phyloP scores from a whole-genome alignment of 2,113 vertebrate species.

The Chrysochloris asiatica region DNA sequence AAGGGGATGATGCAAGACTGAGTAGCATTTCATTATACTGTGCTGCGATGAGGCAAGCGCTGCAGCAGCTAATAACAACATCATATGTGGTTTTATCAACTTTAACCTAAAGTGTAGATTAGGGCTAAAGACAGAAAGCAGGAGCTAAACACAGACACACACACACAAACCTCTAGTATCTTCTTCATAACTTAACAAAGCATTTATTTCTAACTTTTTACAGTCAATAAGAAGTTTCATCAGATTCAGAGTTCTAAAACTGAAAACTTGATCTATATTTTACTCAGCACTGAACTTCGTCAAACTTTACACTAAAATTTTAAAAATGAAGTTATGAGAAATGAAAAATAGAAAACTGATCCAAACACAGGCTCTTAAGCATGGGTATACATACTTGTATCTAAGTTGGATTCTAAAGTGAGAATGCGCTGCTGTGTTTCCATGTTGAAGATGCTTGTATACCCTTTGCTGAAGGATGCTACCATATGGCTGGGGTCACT shows the following conservation, averaged over 20 bases:
- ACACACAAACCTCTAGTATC: neutral
- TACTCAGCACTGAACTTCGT: conserved; percentile 20
- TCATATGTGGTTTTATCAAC: neutral
- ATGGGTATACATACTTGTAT: conserved; percentile 88
- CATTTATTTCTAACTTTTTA: conserved; percentile 23
- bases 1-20: neutral
- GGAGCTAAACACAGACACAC: neutral
- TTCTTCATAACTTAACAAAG: conserved; percentile 2
- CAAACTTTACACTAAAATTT: conserved; percentile 4
- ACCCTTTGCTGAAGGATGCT: conserved; percentile 94
- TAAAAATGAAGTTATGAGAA: conserved; percentile 36
- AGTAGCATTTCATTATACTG: neutral
- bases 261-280: neutral
- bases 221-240: neutral
- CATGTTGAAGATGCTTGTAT: conserved; percentile 97
- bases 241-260: conserved; percentile 20
- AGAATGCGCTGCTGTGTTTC: conserved; percentile 95
- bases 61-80: neutral
- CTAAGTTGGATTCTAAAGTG: conserved; percentile 91
- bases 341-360: neutral
- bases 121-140: neutral
- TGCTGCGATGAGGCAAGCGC: neutral
- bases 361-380: neutral
- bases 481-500: conserved; percentile 98
- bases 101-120: conserved; percentile 14